A percentile compares a stretch with the other conserved stretches of the same genome.
Evolutionary conservation across 30 jellyfish, hydroid and myxozoan genomes (phyloP).

Genomic region (Turritopsis dohrnii): DNA sequence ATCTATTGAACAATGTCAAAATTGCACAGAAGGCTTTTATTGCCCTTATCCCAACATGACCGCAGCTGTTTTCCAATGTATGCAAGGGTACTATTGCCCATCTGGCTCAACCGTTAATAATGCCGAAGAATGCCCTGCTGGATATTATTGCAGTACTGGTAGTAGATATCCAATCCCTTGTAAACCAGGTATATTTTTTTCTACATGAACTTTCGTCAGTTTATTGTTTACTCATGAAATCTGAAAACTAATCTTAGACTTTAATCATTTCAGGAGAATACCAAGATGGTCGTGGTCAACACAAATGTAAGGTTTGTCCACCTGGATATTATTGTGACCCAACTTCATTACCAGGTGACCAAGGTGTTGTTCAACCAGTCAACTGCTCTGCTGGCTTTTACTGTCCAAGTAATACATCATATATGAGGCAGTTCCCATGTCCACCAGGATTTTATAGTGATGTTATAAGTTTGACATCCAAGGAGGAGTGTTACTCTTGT

Average conservation of each 20-base stretch:
- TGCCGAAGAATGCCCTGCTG: conserved; percentile 86
- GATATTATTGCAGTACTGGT: conserved; percentile 87
- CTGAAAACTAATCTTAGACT: no score
- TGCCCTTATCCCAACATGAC: conserved; percentile 92
- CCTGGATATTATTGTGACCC: conserved; percentile 93
- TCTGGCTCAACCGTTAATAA: conserved; percentile 77
- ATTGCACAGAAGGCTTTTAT: conserved; percentile 89
- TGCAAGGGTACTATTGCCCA: conserved; percentile 90
- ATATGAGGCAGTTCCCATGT: conserved; percentile 78
- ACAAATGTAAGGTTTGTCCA: conserved; percentile 77
- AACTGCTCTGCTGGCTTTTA: conserved; percentile 81
- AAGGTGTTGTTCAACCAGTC: conserved; percentile 78
- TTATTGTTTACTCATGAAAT: neutral
- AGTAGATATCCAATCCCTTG: conserved; percentile 75
- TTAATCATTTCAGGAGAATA: conserved; percentile 54
- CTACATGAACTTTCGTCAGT: neutral
- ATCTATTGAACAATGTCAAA: conserved; percentile 54
- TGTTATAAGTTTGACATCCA: conserved; percentile 50
- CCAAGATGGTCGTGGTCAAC: conserved; percentile 65
- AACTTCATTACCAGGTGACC: conserved; percentile 39
- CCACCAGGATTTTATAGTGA: conserved; percentile 89
- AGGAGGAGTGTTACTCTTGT: conserved; percentile 65
- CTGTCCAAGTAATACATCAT: conserved; percentile 80
- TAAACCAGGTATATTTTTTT: conserved; percentile 69
- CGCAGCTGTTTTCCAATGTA: conserved; percentile 58